Evolutionary conservation across 2,797 vertebrate species (phyloP).

Genomic region (Microchirus variegatus): DNA sequence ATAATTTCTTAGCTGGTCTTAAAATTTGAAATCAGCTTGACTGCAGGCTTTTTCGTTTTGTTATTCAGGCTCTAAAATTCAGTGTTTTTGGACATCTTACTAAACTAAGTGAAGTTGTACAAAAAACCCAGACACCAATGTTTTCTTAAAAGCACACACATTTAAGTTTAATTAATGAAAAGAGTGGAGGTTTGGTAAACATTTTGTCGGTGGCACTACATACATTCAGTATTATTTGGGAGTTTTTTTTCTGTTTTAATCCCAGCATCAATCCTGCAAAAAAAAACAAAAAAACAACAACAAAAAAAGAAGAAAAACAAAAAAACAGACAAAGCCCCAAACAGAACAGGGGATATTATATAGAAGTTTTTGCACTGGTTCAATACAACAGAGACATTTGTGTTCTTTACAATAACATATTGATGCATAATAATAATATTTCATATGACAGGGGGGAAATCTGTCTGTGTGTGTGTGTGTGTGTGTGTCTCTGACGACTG

Average conservation of each 20-base stretch:
- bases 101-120: background rate
- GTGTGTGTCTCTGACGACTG: conserved; percentile 59
- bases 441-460: conserved; percentile 71
- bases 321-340: conserved; percentile 70
- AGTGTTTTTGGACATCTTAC: too few relatives aligned
- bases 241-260: conserved; percentile 76
- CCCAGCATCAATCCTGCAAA: conserved; percentile 80
- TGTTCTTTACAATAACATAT: conserved; percentile 80
- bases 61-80: too few relatives aligned
- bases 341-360: conserved; percentile 70
- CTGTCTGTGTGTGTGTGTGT: conserved; percentile 62
- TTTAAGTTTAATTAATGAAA: conserved; percentile 87
- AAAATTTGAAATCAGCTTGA: too few relatives aligned
- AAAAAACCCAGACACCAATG: conserved; percentile 26
- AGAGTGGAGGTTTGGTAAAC: conserved; percentile 85
- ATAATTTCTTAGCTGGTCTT: too few relatives aligned
- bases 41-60: too few relatives aligned
- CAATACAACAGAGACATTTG: conserved; percentile 80
- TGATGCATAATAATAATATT: conserved; percentile 79
- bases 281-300: conserved; percentile 66
- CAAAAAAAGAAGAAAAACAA: conserved; percentile 12
- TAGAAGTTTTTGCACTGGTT: conserved; percentile 75
- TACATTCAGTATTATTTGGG: conserved; percentile 86
- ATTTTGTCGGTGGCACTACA: conserved; percentile 86
- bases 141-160: conserved; percentile 82